Evolutionary conservation across 92 coral and sea anemone species (phyloP).

Genomic region (Paragorgia papillata): DNA sequence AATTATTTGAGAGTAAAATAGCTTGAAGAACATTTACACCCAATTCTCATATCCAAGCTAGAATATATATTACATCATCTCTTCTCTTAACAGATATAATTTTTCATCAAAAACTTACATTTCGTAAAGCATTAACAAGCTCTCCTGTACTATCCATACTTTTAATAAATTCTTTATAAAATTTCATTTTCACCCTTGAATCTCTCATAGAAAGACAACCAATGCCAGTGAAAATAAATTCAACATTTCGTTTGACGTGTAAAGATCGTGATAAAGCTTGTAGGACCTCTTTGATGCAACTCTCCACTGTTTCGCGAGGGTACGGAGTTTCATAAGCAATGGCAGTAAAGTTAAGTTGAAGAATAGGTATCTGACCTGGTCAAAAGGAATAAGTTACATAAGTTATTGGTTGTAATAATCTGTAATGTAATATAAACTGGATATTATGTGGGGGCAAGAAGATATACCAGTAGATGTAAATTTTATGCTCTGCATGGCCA

Average conservation of each 20-base stretch:
- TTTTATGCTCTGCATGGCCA: too few species aligned
- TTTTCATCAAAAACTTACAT: too few species aligned
- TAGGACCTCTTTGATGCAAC: slow-evolving; percentile 94
- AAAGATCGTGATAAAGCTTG: slow-evolving; percentile 92
- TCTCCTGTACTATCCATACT: slow-evolving; percentile 95
- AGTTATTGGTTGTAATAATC: too few species aligned
- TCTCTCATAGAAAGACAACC: slow-evolving; percentile 92
- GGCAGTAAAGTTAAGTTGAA: slow-evolving; percentile 89
- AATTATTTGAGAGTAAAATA: too few species aligned
- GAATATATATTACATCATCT: too few species aligned
- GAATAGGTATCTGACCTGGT: slow-evolving; percentile 92
- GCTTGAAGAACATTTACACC: too few species aligned
- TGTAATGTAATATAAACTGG: too few species aligned
- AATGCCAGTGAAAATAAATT: slow-evolving; percentile 92
- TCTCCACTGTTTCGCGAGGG: slow-evolving; percentile 93
- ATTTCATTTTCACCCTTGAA: slow-evolving; percentile 94
- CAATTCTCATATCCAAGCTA: too few species aligned
- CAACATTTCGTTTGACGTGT: slow-evolving; percentile 92
- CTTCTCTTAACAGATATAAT: too few species aligned
- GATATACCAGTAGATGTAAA: too few species aligned
- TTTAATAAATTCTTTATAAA: slow-evolving; percentile 86
- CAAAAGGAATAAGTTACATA: not conserved
- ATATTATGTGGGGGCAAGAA: too few species aligned
- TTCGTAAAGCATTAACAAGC: slow-evolving; percentile 82
- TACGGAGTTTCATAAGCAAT: slow-evolving; percentile 82